phyloP scores from a whole-genome alignment of 2,888 invertebrate genomes.

The Zootermopsis nevadensis region DNA sequence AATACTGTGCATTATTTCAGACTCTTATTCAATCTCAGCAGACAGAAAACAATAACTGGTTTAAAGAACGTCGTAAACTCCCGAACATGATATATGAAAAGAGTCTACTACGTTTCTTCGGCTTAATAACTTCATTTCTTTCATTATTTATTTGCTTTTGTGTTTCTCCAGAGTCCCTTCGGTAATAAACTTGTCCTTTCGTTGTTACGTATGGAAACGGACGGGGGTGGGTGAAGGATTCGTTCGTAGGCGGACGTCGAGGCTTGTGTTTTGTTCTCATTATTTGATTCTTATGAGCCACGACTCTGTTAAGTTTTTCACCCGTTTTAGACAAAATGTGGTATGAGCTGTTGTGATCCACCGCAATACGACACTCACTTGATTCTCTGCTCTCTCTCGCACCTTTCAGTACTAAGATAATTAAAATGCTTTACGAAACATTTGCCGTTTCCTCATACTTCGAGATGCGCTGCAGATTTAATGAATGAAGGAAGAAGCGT shows the following conservation, averaged over 20 bases:
- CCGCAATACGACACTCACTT: neutral
- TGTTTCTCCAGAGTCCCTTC: neutral
- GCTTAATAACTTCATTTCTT: neutral
- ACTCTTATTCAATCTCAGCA: neutral
- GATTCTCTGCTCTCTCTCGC: neutral
- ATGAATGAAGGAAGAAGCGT: too few relatives aligned
- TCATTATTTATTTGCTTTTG: neutral
- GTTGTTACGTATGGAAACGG: neutral
- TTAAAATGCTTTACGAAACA: neutral
- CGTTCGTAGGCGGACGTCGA: neutral
- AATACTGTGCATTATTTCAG: neutral
- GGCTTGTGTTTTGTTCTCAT: slow-evolving; percentile 18
- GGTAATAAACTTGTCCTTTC: slow-evolving; percentile 1
- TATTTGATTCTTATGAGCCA: slow-evolving; percentile 31
- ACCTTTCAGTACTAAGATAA: neutral
- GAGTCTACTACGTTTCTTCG: neutral
- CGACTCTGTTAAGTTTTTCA: neutral
- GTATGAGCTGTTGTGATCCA: slow-evolving; percentile 28
- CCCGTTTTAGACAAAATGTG: slow-evolving; percentile 10
- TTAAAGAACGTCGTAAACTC: neutral
- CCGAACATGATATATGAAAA: neutral
- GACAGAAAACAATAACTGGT: neutral
- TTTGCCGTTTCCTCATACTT: neutral
- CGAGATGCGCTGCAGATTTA: neutral
- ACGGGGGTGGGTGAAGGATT: neutral